These are phyloP conservation scores for Neoarius graeffei DNA, from an alignment of 2,113 vertebrate species.

Conservation along the genomic window DNA sequence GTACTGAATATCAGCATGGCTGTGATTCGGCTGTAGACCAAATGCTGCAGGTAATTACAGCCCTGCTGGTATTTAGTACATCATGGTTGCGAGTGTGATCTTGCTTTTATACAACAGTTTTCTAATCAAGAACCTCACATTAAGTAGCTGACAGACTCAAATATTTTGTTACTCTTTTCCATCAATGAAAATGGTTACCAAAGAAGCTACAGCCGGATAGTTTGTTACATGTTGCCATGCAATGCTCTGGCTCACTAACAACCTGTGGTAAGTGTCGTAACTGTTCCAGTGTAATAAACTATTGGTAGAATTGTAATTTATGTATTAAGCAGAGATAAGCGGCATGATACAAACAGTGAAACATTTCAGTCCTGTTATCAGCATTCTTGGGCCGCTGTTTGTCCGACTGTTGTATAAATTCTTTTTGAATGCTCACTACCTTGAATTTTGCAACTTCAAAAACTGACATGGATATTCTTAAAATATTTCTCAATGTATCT, in stretches of 20 bases:
- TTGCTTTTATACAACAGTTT: background rate
- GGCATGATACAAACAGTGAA: background rate
- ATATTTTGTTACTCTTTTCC: background rate
- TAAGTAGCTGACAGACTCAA: background rate
- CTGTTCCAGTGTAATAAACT: background rate
- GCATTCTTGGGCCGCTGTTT: background rate
- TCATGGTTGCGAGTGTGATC: background rate
- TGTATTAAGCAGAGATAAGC: background rate
- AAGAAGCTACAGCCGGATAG: background rate
- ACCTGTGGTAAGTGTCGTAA: background rate
- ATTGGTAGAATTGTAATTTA: background rate
- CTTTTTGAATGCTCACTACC: background rate
- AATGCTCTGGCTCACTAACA: background rate
- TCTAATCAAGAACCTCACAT: background rate
- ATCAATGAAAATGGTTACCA: background rate
- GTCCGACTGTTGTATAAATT: background rate
- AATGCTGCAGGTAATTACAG: background rate
- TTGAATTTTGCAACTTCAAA: background rate
- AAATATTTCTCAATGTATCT: background rate
- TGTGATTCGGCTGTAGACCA: background rate
- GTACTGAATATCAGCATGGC: background rate
- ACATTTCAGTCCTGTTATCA: background rate
- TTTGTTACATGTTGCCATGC: background rate
- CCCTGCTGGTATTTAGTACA: background rate
- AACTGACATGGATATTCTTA: background rate